Evolutionary conservation across 37 sponge, comb jelly and placozoan genomes (phyloP).

Genomic region (Haliclona indistincta): DNA sequence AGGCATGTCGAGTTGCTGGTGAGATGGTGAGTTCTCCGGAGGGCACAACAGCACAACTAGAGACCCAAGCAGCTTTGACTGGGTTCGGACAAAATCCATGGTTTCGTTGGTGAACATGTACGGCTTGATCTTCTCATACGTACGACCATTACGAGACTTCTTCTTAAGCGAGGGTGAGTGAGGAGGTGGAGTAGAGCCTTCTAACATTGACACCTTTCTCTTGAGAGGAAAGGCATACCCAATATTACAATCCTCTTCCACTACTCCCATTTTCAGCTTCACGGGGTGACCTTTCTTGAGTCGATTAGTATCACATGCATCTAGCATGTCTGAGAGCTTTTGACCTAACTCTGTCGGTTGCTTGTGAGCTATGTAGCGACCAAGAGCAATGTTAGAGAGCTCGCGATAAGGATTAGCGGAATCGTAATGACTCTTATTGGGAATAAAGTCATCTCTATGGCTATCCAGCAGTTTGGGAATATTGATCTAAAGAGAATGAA

Average conservation of each 20-base stretch:
- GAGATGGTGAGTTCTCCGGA: background rate
- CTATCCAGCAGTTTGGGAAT: conserved; percentile 36
- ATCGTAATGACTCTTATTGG: background rate
- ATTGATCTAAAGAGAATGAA: conserved; percentile 9
- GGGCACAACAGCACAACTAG: conserved; percentile 50
- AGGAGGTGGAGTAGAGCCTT: background rate
- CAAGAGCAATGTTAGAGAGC: conserved; percentile 22
- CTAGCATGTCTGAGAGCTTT: conserved; percentile 20
- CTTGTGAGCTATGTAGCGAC: conserved; percentile 22
- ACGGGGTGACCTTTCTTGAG: background rate
- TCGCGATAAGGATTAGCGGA: background rate
- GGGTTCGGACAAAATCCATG: conserved; percentile 37
- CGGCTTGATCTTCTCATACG: conserved; percentile 5
- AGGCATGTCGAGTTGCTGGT: background rate
- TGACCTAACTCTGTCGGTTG: conserved; percentile 13
- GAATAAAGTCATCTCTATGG: conserved; percentile 26
- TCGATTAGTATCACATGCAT: conserved; percentile 19
- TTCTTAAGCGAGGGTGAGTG: background rate
- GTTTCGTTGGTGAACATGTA: conserved; percentile 42
- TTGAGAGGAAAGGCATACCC: conserved; percentile 33
- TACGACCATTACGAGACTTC: background rate
- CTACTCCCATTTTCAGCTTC: conserved; percentile 10
- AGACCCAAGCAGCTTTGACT: conserved; percentile 28
- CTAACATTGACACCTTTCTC: background rate
- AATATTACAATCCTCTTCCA: conserved; percentile 1